Percentiles rank a stretch among this genome's conserved stretches.
Conservation (phyloP, 2,888 invertebrate genomes). For the Saturnia pavonia region DNA sequence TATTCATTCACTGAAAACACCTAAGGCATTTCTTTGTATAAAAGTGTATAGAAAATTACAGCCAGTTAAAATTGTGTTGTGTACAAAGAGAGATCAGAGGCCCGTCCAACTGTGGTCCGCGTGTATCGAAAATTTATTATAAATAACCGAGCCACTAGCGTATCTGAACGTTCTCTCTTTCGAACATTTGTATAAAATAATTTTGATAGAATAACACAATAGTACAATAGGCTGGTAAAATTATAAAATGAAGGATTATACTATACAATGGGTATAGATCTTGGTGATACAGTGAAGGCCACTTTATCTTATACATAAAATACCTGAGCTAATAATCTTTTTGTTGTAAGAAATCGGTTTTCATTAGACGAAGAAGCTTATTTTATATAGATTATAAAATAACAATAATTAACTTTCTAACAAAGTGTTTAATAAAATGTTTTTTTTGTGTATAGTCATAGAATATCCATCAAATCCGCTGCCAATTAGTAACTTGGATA, state of each 20-base stretch:
- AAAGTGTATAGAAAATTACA: background rate
- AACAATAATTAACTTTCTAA: background rate
- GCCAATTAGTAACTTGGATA: conserved; percentile 8
- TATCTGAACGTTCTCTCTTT: background rate
- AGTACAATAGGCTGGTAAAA: background rate
- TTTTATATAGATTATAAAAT: background rate
- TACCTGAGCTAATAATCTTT: background rate
- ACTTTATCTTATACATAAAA: background rate
- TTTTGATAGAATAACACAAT: background rate
- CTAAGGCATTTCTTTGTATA: background rate
- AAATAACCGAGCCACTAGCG: background rate
- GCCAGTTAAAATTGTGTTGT: background rate
- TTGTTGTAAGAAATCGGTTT: background rate
- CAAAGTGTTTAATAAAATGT: conserved; percentile 19
- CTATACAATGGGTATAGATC: too few species aligned
- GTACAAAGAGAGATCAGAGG: background rate
- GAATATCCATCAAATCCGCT: conserved; percentile 35
- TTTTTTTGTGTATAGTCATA: conserved; percentile 27
- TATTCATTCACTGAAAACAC: background rate
- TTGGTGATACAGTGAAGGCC: background rate
- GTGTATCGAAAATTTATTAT: background rate
- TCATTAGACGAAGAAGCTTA: background rate
- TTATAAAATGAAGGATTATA: too few species aligned
- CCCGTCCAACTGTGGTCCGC: background rate
- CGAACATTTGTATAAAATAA: background rate